Conservation (phyloP, 2,113 vertebrate species). For the Felis chaus region DNA sequence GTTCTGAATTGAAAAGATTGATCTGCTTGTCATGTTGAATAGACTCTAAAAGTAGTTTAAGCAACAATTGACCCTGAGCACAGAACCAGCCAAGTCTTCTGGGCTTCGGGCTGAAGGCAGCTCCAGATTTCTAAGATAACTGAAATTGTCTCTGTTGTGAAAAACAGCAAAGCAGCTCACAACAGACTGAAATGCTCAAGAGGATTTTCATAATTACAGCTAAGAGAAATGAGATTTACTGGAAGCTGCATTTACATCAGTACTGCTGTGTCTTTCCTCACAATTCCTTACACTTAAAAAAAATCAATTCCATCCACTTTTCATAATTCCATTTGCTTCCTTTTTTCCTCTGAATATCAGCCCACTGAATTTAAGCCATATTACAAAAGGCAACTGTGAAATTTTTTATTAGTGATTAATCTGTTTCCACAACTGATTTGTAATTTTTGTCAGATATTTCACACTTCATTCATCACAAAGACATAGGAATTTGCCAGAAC, state of each 20-base stretch:
- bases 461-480: slow-evolving; percentile 3
- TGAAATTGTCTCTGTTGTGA: slow-evolving; percentile 77
- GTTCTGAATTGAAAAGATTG: slow-evolving; percentile 86
- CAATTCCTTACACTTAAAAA: slow-evolving; percentile 58
- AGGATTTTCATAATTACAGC: slow-evolving; percentile 83
- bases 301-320: slow-evolving; percentile 42
- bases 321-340: slow-evolving; percentile 71
- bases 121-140: slow-evolving; percentile 82
- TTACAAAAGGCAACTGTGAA: neutral
- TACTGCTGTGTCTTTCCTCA: slow-evolving; percentile 64
- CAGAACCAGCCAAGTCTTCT: slow-evolving; percentile 76
- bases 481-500: neutral
- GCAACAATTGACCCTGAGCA: slow-evolving; percentile 84
- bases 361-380: slow-evolving; percentile 52
- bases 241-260: slow-evolving; percentile 77
- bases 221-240: slow-evolving; percentile 76
- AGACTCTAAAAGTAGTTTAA: slow-evolving; percentile 86
- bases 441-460: slow-evolving; percentile 31
- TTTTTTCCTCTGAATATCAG: slow-evolving; percentile 65
- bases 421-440: neutral
- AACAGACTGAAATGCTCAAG: slow-evolving; percentile 67
- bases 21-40: slow-evolving; percentile 89
- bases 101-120: slow-evolving; percentile 78
- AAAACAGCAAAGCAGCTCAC: slow-evolving; percentile 65
- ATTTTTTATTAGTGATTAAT: neutral